phyloP scores from a whole-genome alignment of 2,888 invertebrate genomes.

The Heliconius erato region DNA sequence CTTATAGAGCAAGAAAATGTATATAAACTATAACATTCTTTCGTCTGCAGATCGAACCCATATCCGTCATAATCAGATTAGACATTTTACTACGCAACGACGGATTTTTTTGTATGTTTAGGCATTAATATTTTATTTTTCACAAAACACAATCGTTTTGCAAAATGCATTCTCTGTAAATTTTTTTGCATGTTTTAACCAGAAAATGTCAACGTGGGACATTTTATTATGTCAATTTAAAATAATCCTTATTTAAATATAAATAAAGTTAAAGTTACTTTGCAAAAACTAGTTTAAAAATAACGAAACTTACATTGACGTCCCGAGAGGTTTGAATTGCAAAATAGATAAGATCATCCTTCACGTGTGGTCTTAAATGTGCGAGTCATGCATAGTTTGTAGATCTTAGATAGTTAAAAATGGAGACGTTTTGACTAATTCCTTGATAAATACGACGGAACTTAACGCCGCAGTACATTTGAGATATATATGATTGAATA shows the following conservation, averaged over 20 bases:
- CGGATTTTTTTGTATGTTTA: too few relatives aligned
- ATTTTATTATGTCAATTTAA: slow-evolving; percentile 52
- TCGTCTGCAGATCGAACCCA: too few relatives aligned
- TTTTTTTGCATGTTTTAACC: slow-evolving; percentile 51
- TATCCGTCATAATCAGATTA: too few relatives aligned
- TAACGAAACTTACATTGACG: slow-evolving; percentile 34
- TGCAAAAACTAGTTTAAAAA: not conserved
- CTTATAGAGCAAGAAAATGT: not conserved
- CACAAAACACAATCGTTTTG: not conserved
- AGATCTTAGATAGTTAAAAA: slow-evolving; percentile 44
- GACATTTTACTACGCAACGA: too few relatives aligned
- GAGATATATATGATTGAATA: not conserved
- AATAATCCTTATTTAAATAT: not conserved
- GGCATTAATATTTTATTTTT: too few relatives aligned
- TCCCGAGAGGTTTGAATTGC: slow-evolving; percentile 61
- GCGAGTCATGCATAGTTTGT: slow-evolving; percentile 45
- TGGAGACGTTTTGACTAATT: not conserved
- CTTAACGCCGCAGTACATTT: not conserved
- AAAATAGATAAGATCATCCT: slow-evolving; percentile 73
- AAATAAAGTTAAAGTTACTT: slow-evolving; percentile 54
- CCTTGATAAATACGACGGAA: not conserved
- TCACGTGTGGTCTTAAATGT: slow-evolving; percentile 72
- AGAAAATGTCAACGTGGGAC: slow-evolving; percentile 69
- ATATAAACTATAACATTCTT: too few relatives aligned
- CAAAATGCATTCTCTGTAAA: not conserved